Evolutionary conservation across 2,888 invertebrate genomes (phyloP), one percentile per base, ranked within the genome.

Genomic region (Ypsolopha sequella): DNA sequence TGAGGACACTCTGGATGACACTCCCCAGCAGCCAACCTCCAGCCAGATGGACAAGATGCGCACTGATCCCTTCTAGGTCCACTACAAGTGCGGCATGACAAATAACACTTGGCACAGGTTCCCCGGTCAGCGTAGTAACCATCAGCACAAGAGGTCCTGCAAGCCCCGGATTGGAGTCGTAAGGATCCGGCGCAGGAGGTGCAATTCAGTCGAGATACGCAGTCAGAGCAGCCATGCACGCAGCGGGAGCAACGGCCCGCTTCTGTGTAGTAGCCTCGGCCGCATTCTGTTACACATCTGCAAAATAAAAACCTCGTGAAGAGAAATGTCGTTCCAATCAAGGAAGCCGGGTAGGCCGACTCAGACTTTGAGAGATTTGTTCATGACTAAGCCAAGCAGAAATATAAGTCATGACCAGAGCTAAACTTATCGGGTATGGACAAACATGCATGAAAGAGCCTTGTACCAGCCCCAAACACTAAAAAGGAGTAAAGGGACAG

Each of bases 1-100:
- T 93, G 93, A 0, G 95, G 95, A 73, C 96, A 96, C 64, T 93
- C 93, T 0, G 94, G 93, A 62, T 94, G 92, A 64, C 95, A 95
- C 72, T 95, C 93, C 1, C 95, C 95, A 2, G 93, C 93, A 0
- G 94, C 92, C 54, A 95, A 79, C 70, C 93, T 91, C 94, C 94
- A 95, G 4, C 92, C 93, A 6, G 84, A 78, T 0, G 94, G 94
- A 69, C 95, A 96, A 13, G 91, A 91, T 0, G 95, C 94, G 73
- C 95, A 96, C 73, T 95, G 95, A 71, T 94, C 93, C 36, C 93
- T 89, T 44, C 93, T 88, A 0, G 95, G 95, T 0, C 96, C 96
- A 59, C 93, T 93, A 72, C 95, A 96, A 7, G 95, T 95, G 64
- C 90, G 91, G 67, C 96, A 96, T 50, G 94, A 93, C 52, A 94